Evolutionary conservation across 2,113 vertebrate species (phyloP), one percentile per base, ranked within the genome.

Genomic region (Alethe castanea): DNA sequence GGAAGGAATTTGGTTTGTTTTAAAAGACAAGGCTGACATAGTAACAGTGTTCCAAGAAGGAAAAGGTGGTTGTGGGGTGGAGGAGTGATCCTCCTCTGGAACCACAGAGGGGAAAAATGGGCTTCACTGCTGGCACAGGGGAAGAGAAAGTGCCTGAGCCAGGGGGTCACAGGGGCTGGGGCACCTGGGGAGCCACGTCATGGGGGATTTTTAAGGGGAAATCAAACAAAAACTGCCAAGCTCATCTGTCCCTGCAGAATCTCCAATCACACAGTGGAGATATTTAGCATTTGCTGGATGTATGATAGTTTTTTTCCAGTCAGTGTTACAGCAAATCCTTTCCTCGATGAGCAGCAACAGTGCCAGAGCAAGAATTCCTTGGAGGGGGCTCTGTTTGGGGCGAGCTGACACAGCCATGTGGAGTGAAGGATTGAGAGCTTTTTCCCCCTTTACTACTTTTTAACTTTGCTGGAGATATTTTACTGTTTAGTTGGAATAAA

Each of bases 331-430:
- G 66, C 76, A 54, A 33, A 50, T 31, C 36, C 19, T 35, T 45
- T 69, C 50, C 85, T 71, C 0, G 0, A 25, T 1, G 14, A 54
- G 69, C 23, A 52, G 72, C 64, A 31, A 3, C 0, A 0, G 7
- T 29, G 57, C 33, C 62, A n/a, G 84, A 6, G 44, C 42, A 33
- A 11, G 33, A 50, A 50, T 38, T 54, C 54, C 56, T 18, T 2
- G 1, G 47, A 29, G 28, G 42, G 28, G 24, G 61, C n/a, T 44
- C 67, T 35, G 33, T 33, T 36, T 17, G 47, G 59, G 29, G 14
- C 40, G 62, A 28, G 36, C 70, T 42, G 82, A 4, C 0, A 4
- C 33, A 64, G 76, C 79, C 20, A 14, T 6, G 2, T 57, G 59
- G 42, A 65, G 42, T 35, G 47, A 42, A 57, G 59, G 36, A 57